Evolutionary conservation across 2,797 vertebrate genomes (phyloP), one percentile per base, ranked within the genome.

Genomic region (Karalla daura): DNA sequence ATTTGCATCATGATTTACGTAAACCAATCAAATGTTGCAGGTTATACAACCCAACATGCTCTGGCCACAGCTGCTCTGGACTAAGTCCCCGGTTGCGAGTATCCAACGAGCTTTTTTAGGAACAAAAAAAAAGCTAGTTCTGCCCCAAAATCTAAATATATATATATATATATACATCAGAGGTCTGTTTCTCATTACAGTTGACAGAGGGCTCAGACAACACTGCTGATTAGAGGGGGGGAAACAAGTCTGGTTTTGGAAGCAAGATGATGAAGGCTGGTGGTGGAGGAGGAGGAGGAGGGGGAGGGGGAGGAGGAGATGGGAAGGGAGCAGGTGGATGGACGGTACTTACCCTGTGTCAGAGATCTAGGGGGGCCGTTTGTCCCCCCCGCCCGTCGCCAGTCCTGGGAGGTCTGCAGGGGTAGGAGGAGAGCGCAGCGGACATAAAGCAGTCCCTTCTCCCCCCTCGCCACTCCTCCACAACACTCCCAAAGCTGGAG

Each of bases 101-200:
- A n/a, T n/a, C n/a, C n/a, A n/a, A n/a, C n/a, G n/a, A n/a, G n/a
- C n/a, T n/a, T 53, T 43, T 17, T 46, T 9, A 12, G 8, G 3
- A n/a, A 32, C 11, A 37, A 14, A 21, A 17, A 37, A n/a, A n/a
- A n/a, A n/a, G n/a, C n/a, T n/a, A n/a, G n/a, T n/a, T 59, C 10
- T 37, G 32, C 35, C 45, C 4, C n/a, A 23, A 43, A 41, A n/a
- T n/a, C n/a, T n/a, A n/a, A n/a, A n/a, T n/a, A n/a, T n/a, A n/a
- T n/a, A n/a, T n/a, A n/a, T n/a, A n/a, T n/a, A n/a, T n/a, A n/a
- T n/a, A n/a, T 18, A 53, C 67, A 58, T 46, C 60, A 35, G 13
- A 64, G 37, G 95, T 98, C 96, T 97, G 96, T 97, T 98, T 98
- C 96, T 97, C 95, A 96, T 98, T 97, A 97, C 95, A 91, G 89